A percentile compares a stretch with the other conserved stretches of the same genome.
These are phyloP conservation scores for Arenicola marina DNA, from an alignment of 2,888 invertebrate species.

Conservation along the genomic window DNA sequence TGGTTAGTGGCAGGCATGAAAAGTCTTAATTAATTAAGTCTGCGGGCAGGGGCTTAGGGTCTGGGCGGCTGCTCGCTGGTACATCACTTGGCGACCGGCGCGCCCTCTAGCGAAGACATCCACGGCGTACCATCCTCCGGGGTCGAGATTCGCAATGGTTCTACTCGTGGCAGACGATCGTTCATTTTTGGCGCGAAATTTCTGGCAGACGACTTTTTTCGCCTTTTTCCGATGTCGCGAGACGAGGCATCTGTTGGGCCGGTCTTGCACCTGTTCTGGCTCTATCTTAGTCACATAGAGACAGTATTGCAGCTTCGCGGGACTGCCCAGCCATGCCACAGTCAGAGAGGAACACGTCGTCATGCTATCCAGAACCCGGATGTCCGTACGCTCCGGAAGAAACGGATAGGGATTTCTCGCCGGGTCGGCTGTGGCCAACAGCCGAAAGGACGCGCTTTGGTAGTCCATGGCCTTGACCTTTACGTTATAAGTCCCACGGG, in stretches of 20 bases:
- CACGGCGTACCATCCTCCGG: not conserved
- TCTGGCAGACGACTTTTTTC: not conserved
- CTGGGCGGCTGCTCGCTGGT: too few relatives aligned
- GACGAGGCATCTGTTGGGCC: not conserved
- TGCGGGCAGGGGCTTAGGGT: too few relatives aligned
- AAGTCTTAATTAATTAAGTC: too few relatives aligned
- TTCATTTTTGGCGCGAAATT: not conserved
- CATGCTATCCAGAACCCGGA: not conserved
- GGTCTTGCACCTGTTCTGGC: not conserved
- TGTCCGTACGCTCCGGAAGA: not conserved
- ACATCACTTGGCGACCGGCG: too few relatives aligned
- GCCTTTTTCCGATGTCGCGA: not conserved
- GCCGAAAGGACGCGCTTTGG: not conserved
- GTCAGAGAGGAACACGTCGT: not conserved
- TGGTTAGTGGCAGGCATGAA: too few relatives aligned
- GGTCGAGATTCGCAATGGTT: not conserved
- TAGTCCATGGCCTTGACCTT: not conserved
- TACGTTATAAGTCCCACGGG: not conserved
- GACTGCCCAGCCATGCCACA: not conserved
- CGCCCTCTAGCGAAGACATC: not conserved
- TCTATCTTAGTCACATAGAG: not conserved
- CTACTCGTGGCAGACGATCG: not conserved
- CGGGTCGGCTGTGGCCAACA: not conserved
- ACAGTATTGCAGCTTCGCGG: not conserved
- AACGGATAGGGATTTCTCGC: not conserved